These are phyloP conservation scores for Uropetala carovei DNA, from an alignment of 2,888 invertebrate species.

Conservation along the genomic window DNA sequence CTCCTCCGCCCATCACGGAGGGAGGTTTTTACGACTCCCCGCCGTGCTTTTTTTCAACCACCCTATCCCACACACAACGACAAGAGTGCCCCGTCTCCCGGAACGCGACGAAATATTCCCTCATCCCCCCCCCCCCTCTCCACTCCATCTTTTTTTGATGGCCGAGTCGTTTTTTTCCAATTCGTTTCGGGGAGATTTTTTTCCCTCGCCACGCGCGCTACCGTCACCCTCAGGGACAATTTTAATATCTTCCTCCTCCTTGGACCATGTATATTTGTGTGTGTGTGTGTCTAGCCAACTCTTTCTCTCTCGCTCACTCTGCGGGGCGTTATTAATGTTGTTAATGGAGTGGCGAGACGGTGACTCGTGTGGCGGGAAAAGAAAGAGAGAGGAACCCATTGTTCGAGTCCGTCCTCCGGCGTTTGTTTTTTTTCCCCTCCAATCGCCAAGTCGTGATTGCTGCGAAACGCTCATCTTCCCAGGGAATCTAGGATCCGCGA, in stretches of 20 bases:
- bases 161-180: neutral
- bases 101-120: slow-evolving; percentile 3
- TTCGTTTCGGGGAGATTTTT: slow-evolving; percentile 16
- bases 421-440: neutral
- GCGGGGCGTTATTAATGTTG: neutral
- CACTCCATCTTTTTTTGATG: slow-evolving; percentile 9
- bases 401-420: neutral
- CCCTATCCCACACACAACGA: neutral
- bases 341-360: slow-evolving; percentile 10
- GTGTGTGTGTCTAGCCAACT: neutral
- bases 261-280: neutral
- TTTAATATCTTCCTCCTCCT: neutral
- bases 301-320: neutral
- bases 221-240: neutral
- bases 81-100: neutral
- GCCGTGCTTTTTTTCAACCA: neutral
- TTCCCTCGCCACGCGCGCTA: slow-evolving; percentile 6
- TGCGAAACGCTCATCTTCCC: neutral
- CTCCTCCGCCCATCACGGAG: neutral
- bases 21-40: slow-evolving; percentile 5
- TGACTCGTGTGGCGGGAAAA: neutral
- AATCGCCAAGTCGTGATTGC: neutral
- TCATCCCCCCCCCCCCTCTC: neutral
- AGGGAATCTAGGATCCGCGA: neutral
- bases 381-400: neutral